Conservation (phyloP, 2,888 invertebrate species). For the Crepidodera aurea region DNA sequence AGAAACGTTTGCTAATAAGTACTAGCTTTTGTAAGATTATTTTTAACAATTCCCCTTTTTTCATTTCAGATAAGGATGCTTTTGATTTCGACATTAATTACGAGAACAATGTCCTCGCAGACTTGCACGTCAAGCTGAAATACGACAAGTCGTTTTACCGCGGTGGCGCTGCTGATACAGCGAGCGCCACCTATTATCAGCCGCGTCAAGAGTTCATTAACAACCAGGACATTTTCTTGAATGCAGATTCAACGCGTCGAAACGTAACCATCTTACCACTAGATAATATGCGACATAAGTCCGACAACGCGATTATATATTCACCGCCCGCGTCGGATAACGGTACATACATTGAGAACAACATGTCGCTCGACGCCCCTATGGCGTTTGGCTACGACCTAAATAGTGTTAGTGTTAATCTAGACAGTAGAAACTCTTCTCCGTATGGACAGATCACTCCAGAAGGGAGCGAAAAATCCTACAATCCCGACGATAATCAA, state of each 20-base stretch:
- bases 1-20: too few relatives aligned
- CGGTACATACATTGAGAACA: constrained; percentile 34
- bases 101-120: constrained; percentile 30
- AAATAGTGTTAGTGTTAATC: constrained; percentile 48
- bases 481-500: constrained; percentile 30
- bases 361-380: constrained; percentile 8
- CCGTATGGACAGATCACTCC: constrained; percentile 24
- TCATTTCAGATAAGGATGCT: constrained; percentile 45
- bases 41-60: too few relatives aligned
- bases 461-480: constrained; percentile 6
- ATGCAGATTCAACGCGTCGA: constrained; percentile 33
- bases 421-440: constrained; percentile 39
- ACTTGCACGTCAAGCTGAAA: constrained; percentile 41
- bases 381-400: constrained; percentile 22
- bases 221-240: constrained; percentile 40
- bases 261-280: constrained; percentile 16
- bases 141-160: constrained; percentile 16
- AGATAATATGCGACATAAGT: constrained; percentile 4
- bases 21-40: too few relatives aligned
- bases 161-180: not conserved
- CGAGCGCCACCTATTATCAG: constrained; percentile 1
- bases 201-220: constrained; percentile 6
- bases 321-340: constrained; percentile 26
- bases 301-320: constrained; percentile 12
- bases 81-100: constrained; percentile 42